Evolutionary conservation across 2,888 invertebrate species (phyloP).

Genomic region (Eupithecia subumbrata): DNA sequence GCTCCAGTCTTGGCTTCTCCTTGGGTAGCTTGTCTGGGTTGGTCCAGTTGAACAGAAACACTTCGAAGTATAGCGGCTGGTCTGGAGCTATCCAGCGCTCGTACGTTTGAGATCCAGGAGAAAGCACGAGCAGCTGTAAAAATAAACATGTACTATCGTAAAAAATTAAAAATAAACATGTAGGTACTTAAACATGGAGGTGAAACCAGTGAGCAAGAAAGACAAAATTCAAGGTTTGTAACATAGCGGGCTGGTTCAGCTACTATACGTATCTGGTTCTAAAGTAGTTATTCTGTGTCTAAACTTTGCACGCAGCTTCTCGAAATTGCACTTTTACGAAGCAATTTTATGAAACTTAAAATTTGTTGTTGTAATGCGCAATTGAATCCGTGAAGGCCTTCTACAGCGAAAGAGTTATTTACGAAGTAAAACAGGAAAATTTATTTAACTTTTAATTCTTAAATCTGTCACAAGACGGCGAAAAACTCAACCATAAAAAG

Average conservation of each 20-base stretch:
- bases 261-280: too few species aligned
- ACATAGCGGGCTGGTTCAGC: too few species aligned
- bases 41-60: slow-evolving; percentile 92
- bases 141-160: not conserved
- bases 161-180: not conserved
- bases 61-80: slow-evolving; percentile 86
- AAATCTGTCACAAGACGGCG: not conserved
- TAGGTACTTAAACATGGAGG: not conserved
- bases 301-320: too few species aligned
- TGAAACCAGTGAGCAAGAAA: not conserved
- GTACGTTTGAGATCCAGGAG: slow-evolving; percentile 85
- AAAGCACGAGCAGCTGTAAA: slow-evolving; percentile 85
- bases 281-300: too few species aligned
- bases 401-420: not conserved
- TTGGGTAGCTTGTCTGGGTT: slow-evolving; percentile 87
- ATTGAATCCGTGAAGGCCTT: not conserved
- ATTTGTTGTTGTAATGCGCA: not conserved
- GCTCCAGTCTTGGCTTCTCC: slow-evolving; percentile 66
- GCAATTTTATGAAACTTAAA: not conserved
- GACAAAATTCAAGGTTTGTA: too few species aligned
- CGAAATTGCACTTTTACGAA: too few species aligned
- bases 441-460: not conserved
- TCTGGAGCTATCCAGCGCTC: slow-evolving; percentile 88
- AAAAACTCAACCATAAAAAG: not conserved
- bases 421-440: not conserved